Evolutionary conservation across 2,113 vertebrate genomes (phyloP).

Genomic region (Notothenia rossii): DNA sequence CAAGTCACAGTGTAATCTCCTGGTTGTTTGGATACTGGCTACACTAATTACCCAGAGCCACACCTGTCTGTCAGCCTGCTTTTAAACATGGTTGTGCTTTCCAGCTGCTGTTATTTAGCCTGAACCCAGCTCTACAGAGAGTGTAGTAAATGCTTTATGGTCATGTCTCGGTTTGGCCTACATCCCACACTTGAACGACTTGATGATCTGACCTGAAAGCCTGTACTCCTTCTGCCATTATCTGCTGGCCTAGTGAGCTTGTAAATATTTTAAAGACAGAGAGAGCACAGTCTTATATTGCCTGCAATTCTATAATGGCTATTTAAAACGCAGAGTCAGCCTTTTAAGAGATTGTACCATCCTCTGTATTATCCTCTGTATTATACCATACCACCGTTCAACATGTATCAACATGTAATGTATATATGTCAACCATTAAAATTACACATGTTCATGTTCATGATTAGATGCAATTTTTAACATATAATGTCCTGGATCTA

Average conservation of each 20-base stretch:
- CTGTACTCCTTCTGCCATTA: not conserved
- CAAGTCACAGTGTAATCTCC: too few species aligned
- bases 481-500: not conserved
- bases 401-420: too few species aligned
- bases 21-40: not conserved
- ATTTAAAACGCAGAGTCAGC: not conserved
- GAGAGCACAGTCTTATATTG: not conserved
- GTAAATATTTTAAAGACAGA: constrained; percentile 44
- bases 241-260: not conserved
- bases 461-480: too few species aligned
- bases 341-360: not conserved
- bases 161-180: not conserved
- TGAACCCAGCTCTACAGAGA: not conserved
- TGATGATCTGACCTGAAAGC: not conserved
- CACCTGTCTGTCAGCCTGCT: not conserved
- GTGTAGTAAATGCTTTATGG: not conserved
- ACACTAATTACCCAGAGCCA: not conserved
- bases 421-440: not conserved
- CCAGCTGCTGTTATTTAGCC: not conserved
- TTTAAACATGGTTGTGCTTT: not conserved
- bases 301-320: not conserved
- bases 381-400: not conserved
- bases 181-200: not conserved
- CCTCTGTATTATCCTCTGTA: too few species aligned
- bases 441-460: not conserved